Conservation (phyloP, 2,113 vertebrate species). For the Microtus pennsylvanicus region DNA sequence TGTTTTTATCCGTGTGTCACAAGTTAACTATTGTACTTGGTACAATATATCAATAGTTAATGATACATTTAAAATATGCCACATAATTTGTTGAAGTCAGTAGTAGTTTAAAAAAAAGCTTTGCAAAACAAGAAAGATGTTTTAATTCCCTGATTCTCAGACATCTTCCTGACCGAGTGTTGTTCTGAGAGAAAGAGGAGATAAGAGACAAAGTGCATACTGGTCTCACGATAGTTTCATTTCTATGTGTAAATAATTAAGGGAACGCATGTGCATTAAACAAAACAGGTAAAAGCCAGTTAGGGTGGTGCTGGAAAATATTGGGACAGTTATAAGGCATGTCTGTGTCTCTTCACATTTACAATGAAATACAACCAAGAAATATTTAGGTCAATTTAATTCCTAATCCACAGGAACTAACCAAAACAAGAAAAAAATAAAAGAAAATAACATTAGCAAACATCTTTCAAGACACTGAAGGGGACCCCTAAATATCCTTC, state of each 20-base stretch:
- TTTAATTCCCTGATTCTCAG: not conserved
- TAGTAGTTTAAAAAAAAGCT: not conserved
- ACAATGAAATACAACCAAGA: slow-evolving; percentile 4
- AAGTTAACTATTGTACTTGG: not conserved
- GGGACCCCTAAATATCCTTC: not conserved
- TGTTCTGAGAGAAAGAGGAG: not conserved
- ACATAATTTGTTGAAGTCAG: slow-evolving; percentile 21
- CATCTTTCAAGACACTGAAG: not conserved
- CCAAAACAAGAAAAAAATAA: not conserved
- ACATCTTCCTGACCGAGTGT: not conserved
- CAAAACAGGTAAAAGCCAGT: not conserved
- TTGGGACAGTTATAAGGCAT: not conserved
- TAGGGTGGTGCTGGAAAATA: not conserved
- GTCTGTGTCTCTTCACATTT: slow-evolving; percentile 8
- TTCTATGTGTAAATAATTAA: not conserved
- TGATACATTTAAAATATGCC: not conserved
- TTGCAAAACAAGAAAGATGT: not conserved
- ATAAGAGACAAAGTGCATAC: not conserved
- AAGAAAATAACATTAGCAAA: not conserved
- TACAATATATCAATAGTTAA: not conserved
- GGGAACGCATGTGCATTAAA: not conserved
- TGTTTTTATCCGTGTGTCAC: not conserved
- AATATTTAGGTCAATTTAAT: not conserved
- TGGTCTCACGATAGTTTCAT: not conserved
- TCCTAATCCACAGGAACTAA: not conserved